Base-by-base conservation (phyloP, 1,140 invertebrate species). In the Melanaphis sacchari region DNA sequence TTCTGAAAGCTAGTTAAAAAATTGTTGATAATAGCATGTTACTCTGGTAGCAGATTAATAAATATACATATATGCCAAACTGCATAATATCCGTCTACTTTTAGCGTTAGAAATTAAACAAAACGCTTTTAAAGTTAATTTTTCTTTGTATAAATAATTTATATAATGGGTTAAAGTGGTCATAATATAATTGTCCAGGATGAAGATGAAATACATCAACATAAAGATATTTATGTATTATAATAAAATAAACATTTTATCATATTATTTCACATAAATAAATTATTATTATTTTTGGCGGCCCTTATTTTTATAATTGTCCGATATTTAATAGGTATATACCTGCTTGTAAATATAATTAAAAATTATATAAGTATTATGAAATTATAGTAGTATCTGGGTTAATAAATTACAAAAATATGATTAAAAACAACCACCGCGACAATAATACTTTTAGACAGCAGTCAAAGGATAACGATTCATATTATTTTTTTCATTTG, bases 371-470 rank as follows among this genome's bases (percentile, higher is more conserved):
- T 41, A 90, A 66, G 52, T 90, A 90, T 90, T 90, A 66, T 2
- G 89, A 90, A 90, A 90, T 90, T 90, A 90, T 90, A 66, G 66
- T 66, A 90, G 52, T 41, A 90, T 66, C 26, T 90, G 38, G 89
- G 54, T 41, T 66, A 90, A 90, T 54, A 93, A 93, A 84, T 93
- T 93, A 93, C 41, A 93, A 93, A 93, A 93, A 93, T 93, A 93
- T 85, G 91, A 93, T 93, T 54, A 49, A 81, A 82, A 84, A 84
- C 46, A 93, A 93, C 85, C 81, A 93, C 49, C 46, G 46, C 46
- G 91, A 93, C 81, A 93, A 93, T 93, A 93, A 93, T 93, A 93
- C 91, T 93, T 93, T 93, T 93, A 81, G 81, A 93, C 91, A 93
- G 91, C 59, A 85, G 91, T 84, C 81, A 93, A 93, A 85, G 81